phyloP scores from a whole-genome alignment of 1,140 invertebrate genomes.

The Trypoxylus dichotomus region DNA sequence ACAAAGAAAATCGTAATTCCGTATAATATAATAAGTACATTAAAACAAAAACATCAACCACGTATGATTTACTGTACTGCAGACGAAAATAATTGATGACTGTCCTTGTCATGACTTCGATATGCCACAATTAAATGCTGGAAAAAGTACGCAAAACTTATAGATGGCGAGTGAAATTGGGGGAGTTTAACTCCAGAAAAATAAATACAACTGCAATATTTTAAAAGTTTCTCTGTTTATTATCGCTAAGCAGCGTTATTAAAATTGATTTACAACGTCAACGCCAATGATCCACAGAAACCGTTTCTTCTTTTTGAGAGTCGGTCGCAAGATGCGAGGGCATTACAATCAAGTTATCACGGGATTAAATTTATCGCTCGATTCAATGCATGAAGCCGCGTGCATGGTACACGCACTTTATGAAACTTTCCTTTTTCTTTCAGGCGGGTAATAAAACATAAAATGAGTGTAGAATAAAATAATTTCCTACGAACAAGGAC shows the following conservation, averaged over 20 bases:
- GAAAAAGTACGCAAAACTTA: not conserved
- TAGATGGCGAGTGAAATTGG: not conserved
- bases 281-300: not conserved
- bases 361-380: not conserved
- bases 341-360: not conserved
- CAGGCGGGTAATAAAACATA: not conserved
- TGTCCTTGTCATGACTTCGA: not conserved
- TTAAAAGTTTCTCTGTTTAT: not conserved
- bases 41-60: not conserved
- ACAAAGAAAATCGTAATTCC: not conserved
- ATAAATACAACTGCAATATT: not conserved
- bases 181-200: not conserved
- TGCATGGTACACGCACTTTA: not conserved
- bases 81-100: slow-evolving; percentile 3
- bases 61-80: not conserved
- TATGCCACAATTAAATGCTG: not conserved
- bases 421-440: not conserved
- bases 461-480: not conserved
- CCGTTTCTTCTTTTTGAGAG: not conserved
- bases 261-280: not conserved
- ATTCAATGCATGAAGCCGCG: not conserved
- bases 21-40: not conserved
- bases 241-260: not conserved
- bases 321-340: not conserved
- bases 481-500: not conserved